phyloP scores from a whole-genome alignment of 2,797 vertebrate species.

The Distichodus sexfasciatus region DNA sequence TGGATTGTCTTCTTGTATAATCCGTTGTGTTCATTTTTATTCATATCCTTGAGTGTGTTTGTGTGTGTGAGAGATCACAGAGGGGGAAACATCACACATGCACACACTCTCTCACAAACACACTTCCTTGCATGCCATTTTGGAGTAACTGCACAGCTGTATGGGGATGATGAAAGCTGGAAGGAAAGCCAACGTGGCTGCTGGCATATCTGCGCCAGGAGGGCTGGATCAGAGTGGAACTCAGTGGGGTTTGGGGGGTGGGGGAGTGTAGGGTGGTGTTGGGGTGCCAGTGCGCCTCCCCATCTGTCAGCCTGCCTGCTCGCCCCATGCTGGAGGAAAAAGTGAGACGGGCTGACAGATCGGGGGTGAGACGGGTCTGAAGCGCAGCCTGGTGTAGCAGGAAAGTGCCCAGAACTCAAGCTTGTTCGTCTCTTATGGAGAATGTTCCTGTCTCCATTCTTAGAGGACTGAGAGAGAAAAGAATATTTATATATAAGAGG shows the following conservation, averaged over 20 bases:
- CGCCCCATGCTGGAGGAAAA: constrained; percentile 56
- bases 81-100: neutral
- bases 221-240: constrained; percentile 29
- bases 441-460: neutral
- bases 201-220: constrained; percentile 24
- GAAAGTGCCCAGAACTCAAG: constrained; percentile 52
- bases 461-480: neutral
- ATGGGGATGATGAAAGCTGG: constrained; percentile 33
- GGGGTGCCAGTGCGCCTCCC: constrained; percentile 46
- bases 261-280: constrained; percentile 32
- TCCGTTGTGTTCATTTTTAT: neutral
- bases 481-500: neutral
- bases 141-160: constrained; percentile 2
- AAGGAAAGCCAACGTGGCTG: constrained; percentile 23
- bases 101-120: neutral
- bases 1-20: neutral
- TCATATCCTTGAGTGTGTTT: neutral
- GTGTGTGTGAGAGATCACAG: neutral
- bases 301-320: constrained; percentile 53
- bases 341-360: constrained; percentile 44
- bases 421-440: neutral
- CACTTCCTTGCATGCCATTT: neutral
- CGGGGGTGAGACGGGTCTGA: constrained; percentile 35
- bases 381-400: constrained; percentile 14
- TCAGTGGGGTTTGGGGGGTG: constrained; percentile 15